These are phyloP conservation scores for Limosa lapponica DNA, from an alignment of 2,797 vertebrate species.

Conservation along the genomic window DNA sequence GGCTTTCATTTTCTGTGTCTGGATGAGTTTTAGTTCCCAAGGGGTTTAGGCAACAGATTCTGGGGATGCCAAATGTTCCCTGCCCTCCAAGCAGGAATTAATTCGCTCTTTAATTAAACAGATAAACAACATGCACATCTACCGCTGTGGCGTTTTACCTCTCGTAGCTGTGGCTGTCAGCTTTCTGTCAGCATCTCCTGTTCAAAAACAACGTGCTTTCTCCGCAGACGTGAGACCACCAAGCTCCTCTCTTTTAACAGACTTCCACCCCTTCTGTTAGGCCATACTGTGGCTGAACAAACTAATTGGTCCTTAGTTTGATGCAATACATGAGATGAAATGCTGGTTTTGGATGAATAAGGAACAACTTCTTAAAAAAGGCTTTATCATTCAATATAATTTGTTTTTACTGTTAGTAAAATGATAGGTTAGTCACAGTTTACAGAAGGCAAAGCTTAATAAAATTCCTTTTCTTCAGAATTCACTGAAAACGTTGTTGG, in stretches of 20 bases:
- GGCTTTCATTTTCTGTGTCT: slow-evolving; percentile 6
- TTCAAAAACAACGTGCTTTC: neutral
- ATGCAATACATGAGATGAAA: neutral
- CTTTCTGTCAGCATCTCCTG: neutral
- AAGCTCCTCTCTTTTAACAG: neutral
- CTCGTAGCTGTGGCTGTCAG: neutral
- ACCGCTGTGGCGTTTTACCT: neutral
- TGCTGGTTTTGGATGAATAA: neutral
- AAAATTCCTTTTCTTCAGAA: neutral
- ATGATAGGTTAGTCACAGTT: neutral
- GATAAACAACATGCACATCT: slow-evolving; percentile 14
- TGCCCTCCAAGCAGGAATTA: slow-evolving; percentile 20
- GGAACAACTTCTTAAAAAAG: neutral
- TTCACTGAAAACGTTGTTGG: neutral
- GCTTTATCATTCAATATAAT: neutral
- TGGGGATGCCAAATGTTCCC: neutral
- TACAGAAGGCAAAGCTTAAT: neutral
- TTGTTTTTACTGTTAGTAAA: neutral
- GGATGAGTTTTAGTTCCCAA: slow-evolving; percentile 2
- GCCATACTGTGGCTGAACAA: neutral
- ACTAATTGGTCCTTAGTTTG: neutral
- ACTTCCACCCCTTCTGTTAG: neutral
- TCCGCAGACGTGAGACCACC: neutral
- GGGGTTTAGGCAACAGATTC: neutral
- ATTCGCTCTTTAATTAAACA: slow-evolving; percentile 54